Percentiles rank a stretch among this genome's conserved stretches.
Evolutionary conservation across 2,113 vertebrate species (phyloP).

Genomic region (Ctenomys sociabilis): DNA sequence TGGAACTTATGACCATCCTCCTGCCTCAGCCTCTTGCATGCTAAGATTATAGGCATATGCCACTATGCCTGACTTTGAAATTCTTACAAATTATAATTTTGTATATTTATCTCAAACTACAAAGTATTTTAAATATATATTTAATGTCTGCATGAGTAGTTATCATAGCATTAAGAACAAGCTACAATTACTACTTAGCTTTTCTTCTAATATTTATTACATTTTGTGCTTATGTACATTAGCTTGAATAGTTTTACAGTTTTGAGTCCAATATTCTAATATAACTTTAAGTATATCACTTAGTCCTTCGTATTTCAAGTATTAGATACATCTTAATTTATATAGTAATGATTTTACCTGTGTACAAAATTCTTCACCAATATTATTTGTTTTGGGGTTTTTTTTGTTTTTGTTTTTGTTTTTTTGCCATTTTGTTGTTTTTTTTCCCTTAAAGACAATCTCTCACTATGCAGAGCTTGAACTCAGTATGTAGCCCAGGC

Average conservation of each 20-base stretch:
- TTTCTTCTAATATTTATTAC: not conserved
- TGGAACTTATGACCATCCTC: not conserved
- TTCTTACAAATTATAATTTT: not conserved
- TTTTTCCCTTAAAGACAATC: not conserved
- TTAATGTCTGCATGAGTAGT: not conserved
- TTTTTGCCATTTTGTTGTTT: not conserved
- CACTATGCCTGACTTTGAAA: not conserved
- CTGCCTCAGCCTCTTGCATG: not conserved
- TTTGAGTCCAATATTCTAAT: not conserved
- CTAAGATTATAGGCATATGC: not conserved
- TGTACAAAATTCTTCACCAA: not conserved
- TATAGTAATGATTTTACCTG: not conserved
- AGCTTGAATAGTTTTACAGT: constrained; percentile 39
- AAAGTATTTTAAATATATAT: constrained; percentile 1
- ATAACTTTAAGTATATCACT: not conserved
- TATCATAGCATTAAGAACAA: not conserved
- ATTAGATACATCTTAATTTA: constrained; percentile 26
- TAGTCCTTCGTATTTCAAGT: constrained; percentile 2
- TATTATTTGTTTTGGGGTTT: not conserved
- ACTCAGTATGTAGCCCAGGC: not conserved
- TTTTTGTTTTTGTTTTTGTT: not conserved
- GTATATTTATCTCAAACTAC: constrained; percentile 35
- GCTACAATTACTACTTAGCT: not conserved
- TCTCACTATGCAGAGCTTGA: not conserved
- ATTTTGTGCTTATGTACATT: constrained; percentile 18